Evolutionary conservation across 2,113 vertebrate genomes (phyloP), one percentile per base, ranked within the genome.

Genomic region (western clawed frog (Xenopus tropicalis)): DNA sequence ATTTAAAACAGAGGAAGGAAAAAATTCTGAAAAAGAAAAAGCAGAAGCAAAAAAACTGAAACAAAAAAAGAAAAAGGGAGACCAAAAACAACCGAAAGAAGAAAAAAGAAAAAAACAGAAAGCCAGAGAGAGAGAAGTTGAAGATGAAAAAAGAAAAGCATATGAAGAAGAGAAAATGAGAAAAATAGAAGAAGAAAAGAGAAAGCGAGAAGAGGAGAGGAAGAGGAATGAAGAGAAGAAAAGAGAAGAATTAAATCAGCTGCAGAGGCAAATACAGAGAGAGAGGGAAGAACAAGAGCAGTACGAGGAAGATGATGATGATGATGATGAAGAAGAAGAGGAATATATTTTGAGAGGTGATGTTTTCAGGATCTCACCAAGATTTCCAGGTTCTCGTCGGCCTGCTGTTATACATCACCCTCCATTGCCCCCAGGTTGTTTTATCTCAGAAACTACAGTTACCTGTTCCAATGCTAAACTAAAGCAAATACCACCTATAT

Each of bases 401-500:
- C 80, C 83, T 14, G 70, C 83, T 67, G 79, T 86, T 76, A 42
- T 65, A 69, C 83, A 85, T 6, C 72, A 58, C n/a, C 79, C 79
- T 70, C 81, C 82, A 65, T 85, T 98, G 71, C 96, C 96, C 48
- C 71, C 78, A 0, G 91, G 88, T 23, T 99, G 97, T 51, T 88
- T 86, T 17, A 84, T 92, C 69, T 93, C 89, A 0, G 96, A 94
- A 11, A 91, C 86, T 44, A 91, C 87, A 20, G 72, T 96, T 67
- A 95, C 90, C 79, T 99, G 97, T 54, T 85, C 89, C 43, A 87
- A 93, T 0, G 88, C 85, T 22, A 87, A 86, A 75, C 92, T 99
- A 5, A 84, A 71, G 24, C 80, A 88, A 80, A 92, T 99, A 73
- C 97, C 97, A 54, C 86, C 93, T 3, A 90, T 99, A 56, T 83